A percentile compares a stretch with the other conserved stretches of the same genome.
Conservation (phyloP, 2,113 vertebrate species). For the Calonectris borealis region DNA sequence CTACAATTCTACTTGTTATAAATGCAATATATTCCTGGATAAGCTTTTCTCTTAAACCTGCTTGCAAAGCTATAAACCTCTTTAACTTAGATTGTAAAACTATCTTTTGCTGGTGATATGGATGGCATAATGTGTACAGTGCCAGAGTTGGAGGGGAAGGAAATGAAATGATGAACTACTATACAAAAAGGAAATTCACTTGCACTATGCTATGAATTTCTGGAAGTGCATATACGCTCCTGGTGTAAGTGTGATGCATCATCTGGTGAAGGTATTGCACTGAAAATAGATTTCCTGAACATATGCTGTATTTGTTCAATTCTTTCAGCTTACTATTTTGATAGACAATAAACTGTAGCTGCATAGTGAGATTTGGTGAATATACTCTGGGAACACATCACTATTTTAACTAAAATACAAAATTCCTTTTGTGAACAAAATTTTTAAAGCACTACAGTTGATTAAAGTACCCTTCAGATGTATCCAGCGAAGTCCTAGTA, state of each 20-base stretch:
- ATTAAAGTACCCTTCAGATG: neutral
- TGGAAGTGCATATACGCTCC: constrained; percentile 39
- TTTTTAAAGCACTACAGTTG: neutral
- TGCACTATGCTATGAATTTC: constrained; percentile 56
- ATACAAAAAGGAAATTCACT: constrained; percentile 49
- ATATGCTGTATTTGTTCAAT: constrained; percentile 32
- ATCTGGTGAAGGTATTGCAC: constrained; percentile 37
- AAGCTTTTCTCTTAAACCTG: neutral
- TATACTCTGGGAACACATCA: neutral
- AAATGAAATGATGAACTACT: constrained; percentile 22
- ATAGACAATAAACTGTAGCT: constrained; percentile 6
- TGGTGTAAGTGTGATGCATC: constrained; percentile 25
- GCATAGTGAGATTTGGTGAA: neutral
- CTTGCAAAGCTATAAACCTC: neutral
- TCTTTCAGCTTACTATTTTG: constrained; percentile 19
- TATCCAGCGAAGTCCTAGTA: neutral
- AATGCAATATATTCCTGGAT: neutral
- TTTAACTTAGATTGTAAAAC: neutral
- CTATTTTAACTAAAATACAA: neutral
- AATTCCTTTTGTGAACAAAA: neutral
- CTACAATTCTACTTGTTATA: neutral
- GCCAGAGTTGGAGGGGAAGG: neutral
- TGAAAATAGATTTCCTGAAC: constrained; percentile 61
- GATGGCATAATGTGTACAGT: neutral
- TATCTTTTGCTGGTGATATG: neutral